phyloP scores from a whole-genome alignment of 2,888 invertebrate species.

The Diaphora mendica region DNA sequence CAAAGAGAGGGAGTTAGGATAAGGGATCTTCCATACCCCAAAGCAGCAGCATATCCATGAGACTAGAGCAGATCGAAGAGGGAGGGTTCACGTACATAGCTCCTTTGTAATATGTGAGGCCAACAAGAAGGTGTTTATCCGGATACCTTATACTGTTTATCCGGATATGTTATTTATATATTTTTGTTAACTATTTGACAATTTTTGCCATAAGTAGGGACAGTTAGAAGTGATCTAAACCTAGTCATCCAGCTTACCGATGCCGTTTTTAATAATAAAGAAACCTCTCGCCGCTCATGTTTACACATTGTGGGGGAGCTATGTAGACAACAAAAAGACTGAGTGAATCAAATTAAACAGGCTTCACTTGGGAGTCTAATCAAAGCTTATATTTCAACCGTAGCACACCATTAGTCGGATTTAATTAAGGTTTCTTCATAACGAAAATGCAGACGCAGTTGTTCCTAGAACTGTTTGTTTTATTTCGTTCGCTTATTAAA shows the following conservation, averaged over 20 bases:
- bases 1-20: neutral
- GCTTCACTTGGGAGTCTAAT: constrained; percentile 34
- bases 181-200: neutral
- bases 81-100: neutral
- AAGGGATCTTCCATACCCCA: neutral
- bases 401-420: constrained; percentile 11
- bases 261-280: constrained; percentile 12
- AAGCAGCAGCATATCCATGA: neutral
- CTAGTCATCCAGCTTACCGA: neutral
- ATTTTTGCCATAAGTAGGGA: neutral
- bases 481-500: constrained; percentile 12
- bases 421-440: constrained; percentile 20
- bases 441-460: constrained; percentile 7
- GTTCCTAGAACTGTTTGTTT: constrained; percentile 1
- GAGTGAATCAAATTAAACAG: constrained; percentile 36
- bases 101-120: neutral
- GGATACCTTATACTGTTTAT: neutral
- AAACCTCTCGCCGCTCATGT: constrained; percentile 38
- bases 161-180: neutral
- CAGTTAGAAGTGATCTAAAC: neutral
- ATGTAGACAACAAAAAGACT: constrained; percentile 35
- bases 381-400: constrained; percentile 26
- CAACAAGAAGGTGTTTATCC: neutral
- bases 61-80: neutral
- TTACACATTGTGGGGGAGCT: constrained; percentile 40